These are phyloP conservation scores for Hemaris fuciformis DNA, from an alignment of 2,888 invertebrate genomes.

Conservation along the genomic window DNA sequence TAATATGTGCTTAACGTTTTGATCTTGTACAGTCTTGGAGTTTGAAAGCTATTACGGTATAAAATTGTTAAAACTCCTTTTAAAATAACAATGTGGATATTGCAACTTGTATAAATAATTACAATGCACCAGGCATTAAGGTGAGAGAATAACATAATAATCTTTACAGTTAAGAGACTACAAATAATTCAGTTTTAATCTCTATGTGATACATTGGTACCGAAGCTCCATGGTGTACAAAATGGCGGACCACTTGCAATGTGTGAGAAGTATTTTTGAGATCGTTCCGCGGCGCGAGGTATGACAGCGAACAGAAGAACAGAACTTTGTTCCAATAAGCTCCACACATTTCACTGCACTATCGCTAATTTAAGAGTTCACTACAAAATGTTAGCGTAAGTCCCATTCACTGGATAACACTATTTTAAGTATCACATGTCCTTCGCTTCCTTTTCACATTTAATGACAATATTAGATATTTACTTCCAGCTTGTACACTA, in stretches of 20 bases:
- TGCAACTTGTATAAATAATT: conserved; percentile 51
- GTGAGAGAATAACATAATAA: conserved; percentile 51
- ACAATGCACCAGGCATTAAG: conserved; percentile 66
- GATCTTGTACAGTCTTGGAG: conserved; percentile 25
- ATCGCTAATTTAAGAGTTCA: conserved; percentile 60
- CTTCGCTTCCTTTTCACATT: conserved; percentile 79
- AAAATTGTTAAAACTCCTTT: conserved; percentile 57
- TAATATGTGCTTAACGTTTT: conserved; percentile 53
- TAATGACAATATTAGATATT: conserved; percentile 74
- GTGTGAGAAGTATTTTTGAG: conserved; percentile 54
- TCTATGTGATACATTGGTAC: conserved; percentile 59
- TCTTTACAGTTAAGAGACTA: conserved; percentile 62
- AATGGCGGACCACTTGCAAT: conserved; percentile 30
- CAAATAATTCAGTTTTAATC: conserved; percentile 50
- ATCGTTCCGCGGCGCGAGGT: conserved; percentile 57
- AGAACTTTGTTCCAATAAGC: conserved; percentile 62
- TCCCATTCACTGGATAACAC: conserved; percentile 73
- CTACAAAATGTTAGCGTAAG: conserved; percentile 61
- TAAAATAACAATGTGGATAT: background rate
- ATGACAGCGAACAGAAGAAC: conserved; percentile 54
- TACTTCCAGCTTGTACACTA: conserved; percentile 78
- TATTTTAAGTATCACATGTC: conserved; percentile 74
- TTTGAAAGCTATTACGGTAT: conserved; percentile 48
- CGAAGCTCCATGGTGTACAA: conserved; percentile 43
- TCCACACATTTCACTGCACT: conserved; percentile 63